Conservation (phyloP, 1,140 invertebrate species). For the Papilio glaucus region DNA sequence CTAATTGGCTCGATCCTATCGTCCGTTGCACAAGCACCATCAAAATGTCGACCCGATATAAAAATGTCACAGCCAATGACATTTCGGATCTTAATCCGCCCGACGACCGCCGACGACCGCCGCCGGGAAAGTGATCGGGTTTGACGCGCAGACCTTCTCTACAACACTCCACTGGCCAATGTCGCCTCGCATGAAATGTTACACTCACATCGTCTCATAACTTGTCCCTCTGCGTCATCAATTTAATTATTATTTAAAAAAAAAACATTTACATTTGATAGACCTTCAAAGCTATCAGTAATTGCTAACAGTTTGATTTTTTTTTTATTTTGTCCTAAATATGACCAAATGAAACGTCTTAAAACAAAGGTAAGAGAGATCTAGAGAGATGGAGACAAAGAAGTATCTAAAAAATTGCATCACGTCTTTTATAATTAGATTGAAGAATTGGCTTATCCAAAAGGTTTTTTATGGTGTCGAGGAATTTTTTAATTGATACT, state of each 20-base stretch:
- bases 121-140: conserved; percentile 71
- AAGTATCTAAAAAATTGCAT: too few species aligned
- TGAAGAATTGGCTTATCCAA: too few species aligned
- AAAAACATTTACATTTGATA: too few species aligned
- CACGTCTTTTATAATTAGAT: too few species aligned
- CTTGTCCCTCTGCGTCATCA: conserved; percentile 13
- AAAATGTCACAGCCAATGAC: conserved; percentile 79
- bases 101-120: conserved; percentile 40
- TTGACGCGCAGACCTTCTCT: conserved; percentile 59
- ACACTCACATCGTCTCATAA: conserved; percentile 7
- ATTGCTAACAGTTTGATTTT: too few species aligned
- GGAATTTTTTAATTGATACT: too few species aligned
- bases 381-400: too few species aligned
- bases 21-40: conserved; percentile 61
- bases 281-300: too few species aligned
- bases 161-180: conserved; percentile 26
- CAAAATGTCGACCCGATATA: conserved; percentile 77
- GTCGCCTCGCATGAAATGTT: conserved; percentile 22
- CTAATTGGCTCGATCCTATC: conserved; percentile 78
- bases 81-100: conserved; percentile 78
- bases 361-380: too few species aligned
- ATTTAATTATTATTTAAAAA: neutral
- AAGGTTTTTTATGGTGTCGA: too few species aligned
- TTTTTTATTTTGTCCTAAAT: too few species aligned
- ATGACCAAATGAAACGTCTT: too few species aligned